Evolutionary conservation across 2,888 invertebrate species (phyloP).

Genomic region (Spilarctia lutea): DNA sequence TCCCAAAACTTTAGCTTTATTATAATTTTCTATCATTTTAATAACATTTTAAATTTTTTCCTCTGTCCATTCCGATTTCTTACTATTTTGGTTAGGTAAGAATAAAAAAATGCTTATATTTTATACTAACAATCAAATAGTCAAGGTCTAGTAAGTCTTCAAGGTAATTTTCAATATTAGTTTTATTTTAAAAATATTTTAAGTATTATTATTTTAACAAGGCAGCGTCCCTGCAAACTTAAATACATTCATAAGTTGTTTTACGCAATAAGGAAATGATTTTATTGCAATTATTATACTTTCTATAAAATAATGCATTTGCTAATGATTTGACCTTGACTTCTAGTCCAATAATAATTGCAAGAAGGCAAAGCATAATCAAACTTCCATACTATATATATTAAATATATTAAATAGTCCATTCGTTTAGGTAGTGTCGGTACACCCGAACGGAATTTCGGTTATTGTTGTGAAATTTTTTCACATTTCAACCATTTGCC

Average conservation of each 20-base stretch:
- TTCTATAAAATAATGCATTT: not conserved
- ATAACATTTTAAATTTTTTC: no score
- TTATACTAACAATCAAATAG: not conserved
- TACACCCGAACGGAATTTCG: no score
- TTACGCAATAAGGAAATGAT: not conserved
- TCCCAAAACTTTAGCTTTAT: no score
- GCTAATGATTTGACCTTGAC: not conserved
- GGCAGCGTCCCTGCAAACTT: not conserved
- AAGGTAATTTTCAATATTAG: not conserved
- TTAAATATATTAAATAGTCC: no score
- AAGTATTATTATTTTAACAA: not conserved
- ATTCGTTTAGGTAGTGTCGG: no score
- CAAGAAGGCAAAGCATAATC: no score
- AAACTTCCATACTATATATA: no score
- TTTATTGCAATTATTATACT: not conserved
- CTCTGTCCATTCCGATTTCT: no score
- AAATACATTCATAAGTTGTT: not conserved
- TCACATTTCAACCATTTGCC: no score
- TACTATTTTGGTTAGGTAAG: no score
- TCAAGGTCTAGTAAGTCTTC: not conserved
- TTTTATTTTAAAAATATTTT: not conserved
- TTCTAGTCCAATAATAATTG: not conserved
- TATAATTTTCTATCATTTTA: no score
- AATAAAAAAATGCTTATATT: not conserved
- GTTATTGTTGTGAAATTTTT: no score